These are phyloP conservation scores for Pseudomyrmex dendroicus DNA, from an alignment of 1,140 invertebrate genomes.

Conservation along the genomic window DNA sequence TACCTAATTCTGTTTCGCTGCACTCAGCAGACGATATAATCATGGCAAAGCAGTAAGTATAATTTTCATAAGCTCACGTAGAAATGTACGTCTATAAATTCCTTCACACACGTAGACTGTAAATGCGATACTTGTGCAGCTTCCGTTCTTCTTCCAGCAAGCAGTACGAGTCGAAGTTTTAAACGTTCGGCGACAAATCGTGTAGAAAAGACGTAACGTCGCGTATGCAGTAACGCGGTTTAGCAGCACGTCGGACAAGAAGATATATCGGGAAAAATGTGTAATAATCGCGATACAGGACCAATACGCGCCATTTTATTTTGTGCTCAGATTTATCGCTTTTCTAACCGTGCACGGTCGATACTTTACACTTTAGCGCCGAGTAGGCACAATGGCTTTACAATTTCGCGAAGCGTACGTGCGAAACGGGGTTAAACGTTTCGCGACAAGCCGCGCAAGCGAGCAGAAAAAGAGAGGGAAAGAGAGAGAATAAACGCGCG, in stretches of 20 bases:
- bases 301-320: constrained; percentile 35
- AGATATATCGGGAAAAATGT: constrained; percentile 52
- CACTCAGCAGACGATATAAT: not conserved
- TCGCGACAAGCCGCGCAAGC: constrained; percentile 43
- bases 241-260: constrained; percentile 12
- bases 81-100: constrained; percentile 26
- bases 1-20: not conserved
- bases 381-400: constrained; percentile 57
- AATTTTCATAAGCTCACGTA: constrained; percentile 20
- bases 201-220: constrained; percentile 16
- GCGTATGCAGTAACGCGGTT: constrained; percentile 23
- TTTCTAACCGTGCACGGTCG: constrained; percentile 29
- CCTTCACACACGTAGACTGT: not conserved
- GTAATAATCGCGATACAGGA: constrained; percentile 49
- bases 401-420: constrained; percentile 59
- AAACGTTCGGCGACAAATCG: constrained; percentile 31
- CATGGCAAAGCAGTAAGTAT: constrained; percentile 5
- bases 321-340: constrained; percentile 38
- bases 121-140: constrained; percentile 11
- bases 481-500: not conserved
- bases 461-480: not conserved
- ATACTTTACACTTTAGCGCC: constrained; percentile 57
- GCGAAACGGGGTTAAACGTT: constrained; percentile 53
- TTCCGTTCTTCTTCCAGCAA: constrained; percentile 1
- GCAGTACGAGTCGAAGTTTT: constrained; percentile 1